phyloP scores from a whole-genome alignment of 1,140 invertebrate species.

The Cotesia glomerata region DNA sequence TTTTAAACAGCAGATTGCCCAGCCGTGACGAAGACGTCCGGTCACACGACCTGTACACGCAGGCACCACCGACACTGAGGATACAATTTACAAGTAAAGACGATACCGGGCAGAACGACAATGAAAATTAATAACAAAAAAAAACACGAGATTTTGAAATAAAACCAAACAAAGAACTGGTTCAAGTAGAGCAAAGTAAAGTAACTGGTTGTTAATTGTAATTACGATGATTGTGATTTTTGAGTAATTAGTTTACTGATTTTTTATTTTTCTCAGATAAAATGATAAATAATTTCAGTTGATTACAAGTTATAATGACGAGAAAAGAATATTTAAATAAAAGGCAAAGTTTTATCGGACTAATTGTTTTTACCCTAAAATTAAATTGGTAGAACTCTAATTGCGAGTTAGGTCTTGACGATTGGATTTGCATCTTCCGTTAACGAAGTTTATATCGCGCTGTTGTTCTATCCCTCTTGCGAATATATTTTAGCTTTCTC shows the following conservation, averaged over 20 bases:
- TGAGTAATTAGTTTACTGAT: neutral
- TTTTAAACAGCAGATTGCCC: conserved; percentile 43
- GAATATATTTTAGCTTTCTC: neutral
- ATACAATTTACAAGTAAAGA: neutral
- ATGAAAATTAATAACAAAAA: conserved; percentile 8
- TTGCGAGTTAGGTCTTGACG: conserved; percentile 19
- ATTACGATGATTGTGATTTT: neutral
- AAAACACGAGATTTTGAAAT: too few species aligned
- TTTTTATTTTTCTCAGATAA: neutral
- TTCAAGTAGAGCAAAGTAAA: too few species aligned
- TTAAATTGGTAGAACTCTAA: conserved; percentile 24
- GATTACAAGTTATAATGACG: neutral
- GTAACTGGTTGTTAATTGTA: too few species aligned
- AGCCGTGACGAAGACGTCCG: conserved; percentile 55
- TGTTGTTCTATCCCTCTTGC: conserved; percentile 1
- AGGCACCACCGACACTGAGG: conserved; percentile 30
- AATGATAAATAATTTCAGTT: neutral
- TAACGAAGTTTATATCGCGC: conserved; percentile 16
- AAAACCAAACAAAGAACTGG: too few species aligned
- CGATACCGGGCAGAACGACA: conserved; percentile 8
- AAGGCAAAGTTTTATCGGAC: neutral
- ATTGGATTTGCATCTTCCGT: conserved; percentile 20
- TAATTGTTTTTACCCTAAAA: conserved; percentile 17
- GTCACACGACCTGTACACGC: conserved; percentile 53
- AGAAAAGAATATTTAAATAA: neutral